These are phyloP conservation scores for Paramormyrops kingsleyae DNA, from an alignment of 2,113 vertebrate genomes.

Conservation along the genomic window DNA sequence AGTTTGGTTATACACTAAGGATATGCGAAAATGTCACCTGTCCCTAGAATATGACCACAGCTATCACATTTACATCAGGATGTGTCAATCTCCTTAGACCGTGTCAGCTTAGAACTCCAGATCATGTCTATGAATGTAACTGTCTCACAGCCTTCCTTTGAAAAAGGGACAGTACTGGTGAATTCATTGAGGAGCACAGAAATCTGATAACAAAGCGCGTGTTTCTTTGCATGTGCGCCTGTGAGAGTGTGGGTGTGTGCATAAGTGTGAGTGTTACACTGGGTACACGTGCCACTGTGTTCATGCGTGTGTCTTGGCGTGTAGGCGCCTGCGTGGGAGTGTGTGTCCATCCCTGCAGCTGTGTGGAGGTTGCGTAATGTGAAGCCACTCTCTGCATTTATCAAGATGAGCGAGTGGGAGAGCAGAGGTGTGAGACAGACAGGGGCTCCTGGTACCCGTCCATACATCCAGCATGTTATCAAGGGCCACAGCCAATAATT, in stretches of 20 bases:
- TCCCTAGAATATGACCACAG: not conserved
- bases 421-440: not conserved
- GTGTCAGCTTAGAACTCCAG: not conserved
- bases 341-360: slow-evolving; percentile 24
- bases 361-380: slow-evolving; percentile 13
- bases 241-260: slow-evolving; percentile 5
- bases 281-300: not conserved
- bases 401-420: not conserved
- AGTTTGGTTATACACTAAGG: not conserved
- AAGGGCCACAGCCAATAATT: not conserved
- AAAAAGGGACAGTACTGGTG: not conserved
- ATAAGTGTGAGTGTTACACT: slow-evolving; percentile 12
- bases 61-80: not conserved
- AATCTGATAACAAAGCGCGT: not conserved
- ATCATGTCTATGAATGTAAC: not conserved
- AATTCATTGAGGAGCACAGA: not conserved
- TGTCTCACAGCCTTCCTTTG: not conserved
- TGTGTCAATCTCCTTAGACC: not conserved
- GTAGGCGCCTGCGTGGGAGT: slow-evolving; percentile 13
- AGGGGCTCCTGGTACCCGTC: not conserved
- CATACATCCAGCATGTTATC: not conserved
- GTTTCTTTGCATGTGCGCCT: not conserved
- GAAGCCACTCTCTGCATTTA: not conserved
- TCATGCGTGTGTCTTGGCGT: slow-evolving; percentile 21
- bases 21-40: not conserved